phyloP scores from a whole-genome alignment of 2,113 vertebrate genomes.

The Morone chrysops region DNA sequence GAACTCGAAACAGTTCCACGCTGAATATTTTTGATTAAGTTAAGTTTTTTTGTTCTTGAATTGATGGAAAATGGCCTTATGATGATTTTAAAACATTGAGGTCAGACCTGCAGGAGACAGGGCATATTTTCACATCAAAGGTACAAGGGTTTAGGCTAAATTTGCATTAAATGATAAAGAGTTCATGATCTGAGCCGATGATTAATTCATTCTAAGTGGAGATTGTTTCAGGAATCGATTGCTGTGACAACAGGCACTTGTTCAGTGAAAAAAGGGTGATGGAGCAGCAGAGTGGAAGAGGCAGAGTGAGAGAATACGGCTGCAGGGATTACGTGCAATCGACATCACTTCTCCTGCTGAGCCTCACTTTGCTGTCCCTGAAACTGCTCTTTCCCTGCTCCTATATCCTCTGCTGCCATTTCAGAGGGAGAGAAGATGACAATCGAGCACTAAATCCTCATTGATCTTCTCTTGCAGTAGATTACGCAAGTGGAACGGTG shows the following conservation, averaged over 20 bases:
- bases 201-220: constrained; percentile 11
- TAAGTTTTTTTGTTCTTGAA: background rate
- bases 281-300: constrained; percentile 4
- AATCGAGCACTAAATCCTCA: constrained; percentile 79
- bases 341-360: constrained; percentile 56
- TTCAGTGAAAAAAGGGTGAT: background rate
- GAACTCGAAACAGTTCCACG: background rate
- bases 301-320: constrained; percentile 3
- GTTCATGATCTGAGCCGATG: background rate
- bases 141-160: background rate
- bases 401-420: constrained; percentile 65
- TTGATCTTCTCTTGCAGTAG: constrained; percentile 80
- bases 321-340: constrained; percentile 40
- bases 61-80: background rate
- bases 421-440: constrained; percentile 78
- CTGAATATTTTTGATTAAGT: background rate
- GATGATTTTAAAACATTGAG: background rate
- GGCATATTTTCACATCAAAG: background rate
- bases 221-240: background rate
- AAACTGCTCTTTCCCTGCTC: constrained; percentile 55
- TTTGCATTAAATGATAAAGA: background rate
- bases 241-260: constrained; percentile 1
- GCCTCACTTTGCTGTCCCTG: constrained; percentile 59
- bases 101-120: background rate
- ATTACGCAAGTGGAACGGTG: constrained; percentile 79